These are phyloP conservation scores for Oryzias curvinotus DNA, from an alignment of 2,113 vertebrate genomes.

Conservation along the genomic window DNA sequence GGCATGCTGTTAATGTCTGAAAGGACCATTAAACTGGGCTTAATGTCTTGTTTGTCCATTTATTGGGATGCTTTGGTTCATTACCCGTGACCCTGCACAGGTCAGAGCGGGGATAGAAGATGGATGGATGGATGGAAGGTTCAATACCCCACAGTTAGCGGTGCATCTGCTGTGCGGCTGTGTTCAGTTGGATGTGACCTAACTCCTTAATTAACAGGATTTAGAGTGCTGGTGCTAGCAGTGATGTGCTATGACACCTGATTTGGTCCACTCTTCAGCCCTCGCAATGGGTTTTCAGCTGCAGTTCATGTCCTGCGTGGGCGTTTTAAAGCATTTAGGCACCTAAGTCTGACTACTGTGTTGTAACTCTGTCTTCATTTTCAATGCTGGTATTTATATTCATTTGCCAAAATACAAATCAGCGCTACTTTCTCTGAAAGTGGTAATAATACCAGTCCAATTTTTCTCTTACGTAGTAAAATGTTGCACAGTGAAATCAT, in stretches of 20 bases:
- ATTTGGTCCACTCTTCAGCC: slow-evolving; percentile 11
- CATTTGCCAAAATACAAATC: no score
- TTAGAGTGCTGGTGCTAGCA: slow-evolving; percentile 15
- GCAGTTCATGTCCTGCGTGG: neutral
- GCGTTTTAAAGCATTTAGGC: no score
- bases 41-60: slow-evolving; percentile 51
- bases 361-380: no score
- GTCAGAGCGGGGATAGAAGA: no score
- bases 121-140: no score
- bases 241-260: slow-evolving; percentile 15
- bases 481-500: no score
- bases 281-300: slow-evolving; percentile 6
- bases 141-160: no score
- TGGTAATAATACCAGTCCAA: no score
- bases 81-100: slow-evolving; percentile 16
- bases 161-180: slow-evolving; percentile 17
- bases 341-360: no score
- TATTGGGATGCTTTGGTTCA: slow-evolving; percentile 48
- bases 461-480: no score
- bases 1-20: slow-evolving; percentile 19
- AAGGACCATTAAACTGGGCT: slow-evolving; percentile 27
- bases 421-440: no score
- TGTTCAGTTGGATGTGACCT: slow-evolving; percentile 38
- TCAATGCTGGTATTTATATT: no score
- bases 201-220: slow-evolving; percentile 33